Base-by-base conservation (phyloP, 2,888 invertebrate genomes). In the Caenorhabditis drosophilae region DNA sequence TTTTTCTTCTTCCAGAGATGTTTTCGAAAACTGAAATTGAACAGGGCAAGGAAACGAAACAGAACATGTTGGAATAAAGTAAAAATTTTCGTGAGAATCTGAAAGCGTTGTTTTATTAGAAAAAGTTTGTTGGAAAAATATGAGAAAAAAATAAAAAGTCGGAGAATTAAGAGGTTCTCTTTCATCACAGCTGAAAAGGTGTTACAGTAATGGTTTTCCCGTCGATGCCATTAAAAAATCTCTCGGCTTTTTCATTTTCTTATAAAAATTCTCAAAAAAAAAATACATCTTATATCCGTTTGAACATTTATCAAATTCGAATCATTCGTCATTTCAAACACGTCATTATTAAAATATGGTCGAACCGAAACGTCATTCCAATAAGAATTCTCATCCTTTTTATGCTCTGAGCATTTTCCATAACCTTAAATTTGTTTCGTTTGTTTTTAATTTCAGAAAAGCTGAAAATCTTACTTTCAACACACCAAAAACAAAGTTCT, bases 401-500 rank as follows among this genome's bases (percentile, higher is more conserved):
- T 23, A 31, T 56, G 56, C n/a, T 47, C 11, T 7, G 41, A 46
- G 23, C 55, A 56, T 34, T 36, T 20, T 9, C 22, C 51, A 42
- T 47, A 46, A 2, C 36, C 55, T 55, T 1, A 51, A 50, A 48
- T 42, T 31, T 51, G 6, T 15, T 16, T 15, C 12, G 6, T 40
- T 18, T 15, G 40, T 2, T 18, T 40, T 22, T 9, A 23, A 42
- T 23, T 42, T 7, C 9, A 23, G 11, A 20, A 20, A 42, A 42
- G 12, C 16, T 16, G 20, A 16, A 45, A 45, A 46, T n/a, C n/a
- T n/a, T 23, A 57, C 62, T n/a, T 53, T 63, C 63, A 15, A 53
- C 38, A 54, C 63, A 63, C 63, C 63, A 63, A 36, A 63, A 57
- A 36, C 63, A 63, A 0, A 63, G 36, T 4, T 63, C 49, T 42